Evolutionary conservation across 2,113 vertebrate genomes (phyloP).

Genomic region (Azemiops feae): DNA sequence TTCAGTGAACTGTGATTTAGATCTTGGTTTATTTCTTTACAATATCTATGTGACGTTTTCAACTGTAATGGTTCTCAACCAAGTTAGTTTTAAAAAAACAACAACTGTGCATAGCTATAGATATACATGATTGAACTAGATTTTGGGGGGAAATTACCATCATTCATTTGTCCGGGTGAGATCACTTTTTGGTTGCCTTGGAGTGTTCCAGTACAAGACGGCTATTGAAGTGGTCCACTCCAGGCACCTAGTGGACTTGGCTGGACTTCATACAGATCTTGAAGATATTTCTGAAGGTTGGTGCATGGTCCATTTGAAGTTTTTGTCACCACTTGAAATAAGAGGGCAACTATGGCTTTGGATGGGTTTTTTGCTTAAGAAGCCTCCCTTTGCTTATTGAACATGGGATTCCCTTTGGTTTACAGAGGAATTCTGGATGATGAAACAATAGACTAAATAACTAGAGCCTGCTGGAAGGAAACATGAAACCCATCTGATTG

Average conservation of each 20-base stretch:
- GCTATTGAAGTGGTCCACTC: background rate
- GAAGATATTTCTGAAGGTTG: background rate
- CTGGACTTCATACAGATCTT: background rate
- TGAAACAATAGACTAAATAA: background rate
- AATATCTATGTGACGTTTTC: background rate
- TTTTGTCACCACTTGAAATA: background rate
- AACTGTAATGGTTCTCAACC: background rate
- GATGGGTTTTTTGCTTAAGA: background rate
- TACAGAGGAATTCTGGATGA: background rate
- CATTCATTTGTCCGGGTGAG: background rate
- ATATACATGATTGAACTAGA: background rate
- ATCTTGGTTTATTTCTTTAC: background rate
- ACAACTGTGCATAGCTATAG: background rate
- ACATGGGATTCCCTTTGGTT: background rate
- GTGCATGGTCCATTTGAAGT: background rate
- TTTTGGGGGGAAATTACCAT: background rate
- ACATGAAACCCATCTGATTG: no score
- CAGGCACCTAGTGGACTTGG: background rate
- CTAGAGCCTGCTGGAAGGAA: no score
- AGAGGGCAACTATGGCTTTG: background rate
- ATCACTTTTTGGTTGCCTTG: background rate
- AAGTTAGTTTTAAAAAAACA: background rate
- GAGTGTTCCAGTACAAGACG: background rate
- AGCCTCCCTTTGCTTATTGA: background rate
- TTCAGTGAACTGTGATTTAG: background rate